A percentile compares a stretch with the other conserved stretches of the same genome.
Evolutionary conservation across 1,140 invertebrate genomes (phyloP).

Genomic region (Drosophila arawakana): DNA sequence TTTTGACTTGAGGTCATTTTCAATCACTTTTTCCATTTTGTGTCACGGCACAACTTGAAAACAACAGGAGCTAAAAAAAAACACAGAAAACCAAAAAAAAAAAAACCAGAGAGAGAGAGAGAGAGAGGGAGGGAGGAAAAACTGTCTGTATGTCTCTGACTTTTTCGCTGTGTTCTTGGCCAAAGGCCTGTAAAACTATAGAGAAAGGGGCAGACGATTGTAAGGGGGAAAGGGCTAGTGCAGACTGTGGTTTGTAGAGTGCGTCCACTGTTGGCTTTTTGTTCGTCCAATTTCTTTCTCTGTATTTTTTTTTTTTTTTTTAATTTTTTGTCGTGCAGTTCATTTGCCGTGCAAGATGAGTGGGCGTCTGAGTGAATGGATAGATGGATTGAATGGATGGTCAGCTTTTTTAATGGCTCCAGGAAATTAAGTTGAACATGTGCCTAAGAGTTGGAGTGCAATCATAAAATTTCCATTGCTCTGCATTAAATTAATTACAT

Average conservation of each 20-base stretch:
- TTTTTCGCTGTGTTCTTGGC: slow-evolving; percentile 49
- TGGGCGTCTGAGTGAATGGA: slow-evolving; percentile 51
- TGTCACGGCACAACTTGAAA: slow-evolving; percentile 67
- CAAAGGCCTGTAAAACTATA: slow-evolving; percentile 18
- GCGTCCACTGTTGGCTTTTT: slow-evolving; percentile 41
- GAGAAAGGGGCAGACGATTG: slow-evolving; percentile 2
- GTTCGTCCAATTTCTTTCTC: not conserved
- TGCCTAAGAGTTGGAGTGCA: slow-evolving; percentile 43
- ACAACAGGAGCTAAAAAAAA: slow-evolving; percentile 49
- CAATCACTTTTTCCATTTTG: slow-evolving; percentile 80
- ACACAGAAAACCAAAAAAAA: slow-evolving; percentile 18
- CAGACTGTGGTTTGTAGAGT: slow-evolving; percentile 73
- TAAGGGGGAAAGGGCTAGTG: slow-evolving; percentile 26
- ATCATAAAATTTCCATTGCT: slow-evolving; percentile 29
- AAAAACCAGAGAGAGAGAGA: not conserved
- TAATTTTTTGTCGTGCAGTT: slow-evolving; percentile 55
- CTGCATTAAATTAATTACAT: slow-evolving; percentile 49
- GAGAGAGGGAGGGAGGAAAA: slow-evolving; percentile 11
- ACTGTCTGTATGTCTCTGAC: slow-evolving; percentile 59
- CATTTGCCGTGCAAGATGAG: slow-evolving; percentile 72
- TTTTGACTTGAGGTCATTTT: slow-evolving; percentile 81
- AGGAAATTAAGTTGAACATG: slow-evolving; percentile 56
- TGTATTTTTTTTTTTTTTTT: slow-evolving; percentile 46
- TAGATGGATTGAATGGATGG: slow-evolving; percentile 33
- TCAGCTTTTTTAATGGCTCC: slow-evolving; percentile 43